phyloP scores from a whole-genome alignment of 2,797 vertebrate species.

The Columba guinea region DNA sequence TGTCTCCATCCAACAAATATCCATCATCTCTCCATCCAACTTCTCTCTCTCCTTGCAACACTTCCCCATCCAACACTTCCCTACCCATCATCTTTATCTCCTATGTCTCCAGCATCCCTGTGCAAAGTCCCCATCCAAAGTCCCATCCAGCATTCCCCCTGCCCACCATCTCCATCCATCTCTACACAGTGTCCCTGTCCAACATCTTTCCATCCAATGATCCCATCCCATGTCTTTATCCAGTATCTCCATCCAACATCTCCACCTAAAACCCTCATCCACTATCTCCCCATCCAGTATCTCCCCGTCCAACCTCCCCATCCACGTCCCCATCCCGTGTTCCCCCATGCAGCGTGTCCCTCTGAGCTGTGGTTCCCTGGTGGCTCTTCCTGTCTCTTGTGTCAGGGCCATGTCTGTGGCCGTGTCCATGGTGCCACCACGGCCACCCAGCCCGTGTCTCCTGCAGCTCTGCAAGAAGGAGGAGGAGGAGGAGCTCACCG shows the following conservation, averaged over 20 bases:
- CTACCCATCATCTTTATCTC: too few relatives aligned
- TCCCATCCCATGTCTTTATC: not conserved
- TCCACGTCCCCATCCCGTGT: too few relatives aligned
- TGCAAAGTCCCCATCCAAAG: too few relatives aligned
- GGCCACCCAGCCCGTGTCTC: slow-evolving; percentile 2
- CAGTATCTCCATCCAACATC: not conserved
- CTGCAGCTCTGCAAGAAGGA: slow-evolving; percentile 54
- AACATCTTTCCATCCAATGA: not conserved
- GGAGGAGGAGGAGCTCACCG: slow-evolving; percentile 55
- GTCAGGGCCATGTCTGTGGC: not conserved
- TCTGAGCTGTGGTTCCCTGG: not conserved
- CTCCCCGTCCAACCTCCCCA: too few relatives aligned
- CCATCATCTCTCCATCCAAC: not conserved
- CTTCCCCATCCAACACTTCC: too few relatives aligned
- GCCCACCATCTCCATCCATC: too few relatives aligned
- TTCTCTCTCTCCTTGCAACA: too few relatives aligned
- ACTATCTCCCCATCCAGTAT: too few relatives aligned
- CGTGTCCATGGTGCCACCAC: not conserved
- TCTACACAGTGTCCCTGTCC: not conserved
- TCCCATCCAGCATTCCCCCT: too few relatives aligned
- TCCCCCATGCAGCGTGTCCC: rapidly evolving
- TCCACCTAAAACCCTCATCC: too few relatives aligned
- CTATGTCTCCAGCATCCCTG: too few relatives aligned
- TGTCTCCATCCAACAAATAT: not conserved
- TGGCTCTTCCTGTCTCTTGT: not conserved